Evolutionary conservation across 37 sponge, comb jelly and placozoan genomes (phyloP).

Genomic region (Geodia barretti): DNA sequence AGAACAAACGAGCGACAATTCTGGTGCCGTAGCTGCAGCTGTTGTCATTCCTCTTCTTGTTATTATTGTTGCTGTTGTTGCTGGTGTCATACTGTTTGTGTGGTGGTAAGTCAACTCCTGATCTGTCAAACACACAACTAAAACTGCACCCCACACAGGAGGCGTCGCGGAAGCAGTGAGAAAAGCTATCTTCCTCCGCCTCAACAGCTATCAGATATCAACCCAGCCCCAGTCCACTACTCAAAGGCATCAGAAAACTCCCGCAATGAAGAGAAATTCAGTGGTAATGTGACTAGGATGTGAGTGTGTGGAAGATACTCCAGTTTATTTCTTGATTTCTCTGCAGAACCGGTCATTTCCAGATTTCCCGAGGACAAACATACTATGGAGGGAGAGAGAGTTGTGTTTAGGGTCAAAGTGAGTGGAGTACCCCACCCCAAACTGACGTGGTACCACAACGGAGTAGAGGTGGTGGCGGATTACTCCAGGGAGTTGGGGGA

Average conservation of each 20-base stretch:
- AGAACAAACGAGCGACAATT: background rate
- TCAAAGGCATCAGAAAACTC: background rate
- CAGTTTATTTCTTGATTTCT: background rate
- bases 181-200: background rate
- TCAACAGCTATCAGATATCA: background rate
- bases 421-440: conserved; percentile 19
- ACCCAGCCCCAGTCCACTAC: background rate
- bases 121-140: background rate
- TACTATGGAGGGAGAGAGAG: conserved; percentile 29
- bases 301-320: background rate
- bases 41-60: background rate
- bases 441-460: conserved; percentile 36
- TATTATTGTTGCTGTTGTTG: background rate
- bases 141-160: background rate
- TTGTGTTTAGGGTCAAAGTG: conserved; percentile 38
- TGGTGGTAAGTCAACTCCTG: too few relatives aligned
- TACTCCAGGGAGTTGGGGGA: conserved; percentile 26
- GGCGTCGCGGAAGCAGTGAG: background rate
- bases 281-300: background rate
- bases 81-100: background rate
- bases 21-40: background rate
- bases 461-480: conserved; percentile 7
- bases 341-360: conserved; percentile 26
- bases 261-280: background rate
- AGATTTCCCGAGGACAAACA: conserved; percentile 33